Conservation (phyloP, 35 echinoderm and acorn worm genomes). For the Heliocidaris erythrogramma region DNA sequence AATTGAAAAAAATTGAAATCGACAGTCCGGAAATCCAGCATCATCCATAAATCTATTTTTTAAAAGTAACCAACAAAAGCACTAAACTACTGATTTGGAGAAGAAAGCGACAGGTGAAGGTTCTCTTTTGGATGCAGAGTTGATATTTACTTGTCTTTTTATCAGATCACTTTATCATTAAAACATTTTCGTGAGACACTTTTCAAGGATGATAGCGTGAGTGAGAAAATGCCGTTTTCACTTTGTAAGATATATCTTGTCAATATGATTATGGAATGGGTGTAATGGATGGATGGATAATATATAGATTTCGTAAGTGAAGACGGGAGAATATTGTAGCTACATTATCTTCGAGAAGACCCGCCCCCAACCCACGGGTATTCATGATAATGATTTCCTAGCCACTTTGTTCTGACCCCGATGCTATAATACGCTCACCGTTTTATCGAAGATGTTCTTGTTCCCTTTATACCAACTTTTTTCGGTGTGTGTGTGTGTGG, state of each 20-base stretch:
- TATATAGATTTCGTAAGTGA: background rate
- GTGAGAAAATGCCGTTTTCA: background rate
- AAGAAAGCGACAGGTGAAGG: background rate
- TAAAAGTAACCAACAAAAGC: too few species aligned
- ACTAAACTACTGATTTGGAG: background rate
- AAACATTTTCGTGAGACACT: background rate
- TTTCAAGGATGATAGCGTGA: background rate
- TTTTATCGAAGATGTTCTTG: too few species aligned
- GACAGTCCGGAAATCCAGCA: background rate
- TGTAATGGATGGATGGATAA: background rate
- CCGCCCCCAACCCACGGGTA: too few species aligned
- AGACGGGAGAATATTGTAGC: background rate
- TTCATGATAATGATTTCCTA: too few species aligned
- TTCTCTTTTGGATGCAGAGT: background rate
- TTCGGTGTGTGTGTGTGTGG: too few species aligned
- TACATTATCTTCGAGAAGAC: background rate
- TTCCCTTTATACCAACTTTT: too few species aligned
- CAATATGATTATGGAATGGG: background rate
- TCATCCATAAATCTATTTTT: background rate
- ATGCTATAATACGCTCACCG: too few species aligned
- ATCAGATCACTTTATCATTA: background rate
- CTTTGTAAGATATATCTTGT: background rate
- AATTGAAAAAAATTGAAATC: background rate
- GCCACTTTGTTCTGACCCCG: too few species aligned
- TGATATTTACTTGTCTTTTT: background rate